phyloP scores from a whole-genome alignment of 2,888 invertebrate genomes.

The Epirrita christyi region DNA sequence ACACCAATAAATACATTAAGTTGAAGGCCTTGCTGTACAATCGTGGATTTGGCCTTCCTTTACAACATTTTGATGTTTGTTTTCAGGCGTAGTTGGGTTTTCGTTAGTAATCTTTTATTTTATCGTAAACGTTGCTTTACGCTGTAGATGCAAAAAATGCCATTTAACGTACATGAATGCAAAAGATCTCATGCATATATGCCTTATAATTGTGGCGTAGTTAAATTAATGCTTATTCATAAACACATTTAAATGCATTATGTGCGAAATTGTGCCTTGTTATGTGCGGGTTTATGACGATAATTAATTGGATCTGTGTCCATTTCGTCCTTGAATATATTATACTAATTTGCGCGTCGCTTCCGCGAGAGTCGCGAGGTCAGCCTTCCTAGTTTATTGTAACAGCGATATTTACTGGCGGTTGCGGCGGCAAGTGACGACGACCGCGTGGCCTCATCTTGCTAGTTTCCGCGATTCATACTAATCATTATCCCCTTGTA shows the following conservation, averaged over 20 bases:
- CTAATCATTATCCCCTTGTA: background rate
- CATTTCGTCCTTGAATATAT: conserved; percentile 58
- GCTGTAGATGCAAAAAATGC: conserved; percentile 8
- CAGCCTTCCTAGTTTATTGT: conserved; percentile 49
- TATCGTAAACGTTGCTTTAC: background rate
- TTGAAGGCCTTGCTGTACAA: too few species aligned
- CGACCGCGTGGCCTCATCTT: conserved; percentile 41
- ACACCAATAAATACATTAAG: too few species aligned
- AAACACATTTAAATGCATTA: conserved; percentile 3
- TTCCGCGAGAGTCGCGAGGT: conserved; percentile 71
- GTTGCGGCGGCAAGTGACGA: conserved; percentile 33
- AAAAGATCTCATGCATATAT: conserved; percentile 2
- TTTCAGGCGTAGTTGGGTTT: too few species aligned
- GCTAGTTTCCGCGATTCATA: conserved; percentile 54
- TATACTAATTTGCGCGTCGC: conserved; percentile 75
- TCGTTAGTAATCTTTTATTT: too few species aligned
- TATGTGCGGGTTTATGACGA: conserved; percentile 33
- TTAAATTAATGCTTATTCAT: conserved; percentile 14
- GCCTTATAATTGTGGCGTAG: conserved; percentile 6
- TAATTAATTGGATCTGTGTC: conserved; percentile 47
- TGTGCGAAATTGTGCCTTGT: conserved; percentile 23
- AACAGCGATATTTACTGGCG: conserved; percentile 51
- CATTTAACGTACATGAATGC: conserved; percentile 17
- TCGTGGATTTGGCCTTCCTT: too few species aligned
- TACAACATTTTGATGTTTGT: too few species aligned